Evolutionary conservation across 1,140 invertebrate genomes (phyloP).

Genomic region (Drosophila pseudoobscura): DNA sequence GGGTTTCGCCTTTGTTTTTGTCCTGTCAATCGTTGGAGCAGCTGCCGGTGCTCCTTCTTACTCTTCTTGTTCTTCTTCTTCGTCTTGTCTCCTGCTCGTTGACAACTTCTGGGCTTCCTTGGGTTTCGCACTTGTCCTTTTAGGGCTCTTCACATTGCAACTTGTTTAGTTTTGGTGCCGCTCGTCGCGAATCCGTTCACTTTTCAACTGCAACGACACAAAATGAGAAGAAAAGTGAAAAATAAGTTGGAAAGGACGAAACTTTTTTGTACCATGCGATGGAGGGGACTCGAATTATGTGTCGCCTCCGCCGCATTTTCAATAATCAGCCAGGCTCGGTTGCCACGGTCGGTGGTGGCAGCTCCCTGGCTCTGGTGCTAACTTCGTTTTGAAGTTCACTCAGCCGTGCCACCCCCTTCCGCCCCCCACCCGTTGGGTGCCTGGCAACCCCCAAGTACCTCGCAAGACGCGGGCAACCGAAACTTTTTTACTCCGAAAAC

Average conservation of each 20-base stretch:
- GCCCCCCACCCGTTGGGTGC: not conserved
- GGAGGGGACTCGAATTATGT: constrained; percentile 61
- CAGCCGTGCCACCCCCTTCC: constrained; percentile 40
- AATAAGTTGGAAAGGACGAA: constrained; percentile 42
- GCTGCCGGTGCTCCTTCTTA: constrained; percentile 27
- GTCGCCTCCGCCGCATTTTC: constrained; percentile 69
- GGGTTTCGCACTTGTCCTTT: constrained; percentile 62
- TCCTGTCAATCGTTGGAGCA: constrained; percentile 72
- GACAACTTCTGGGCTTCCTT: constrained; percentile 46
- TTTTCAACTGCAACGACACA: constrained; percentile 55
- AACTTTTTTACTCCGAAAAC: constrained; percentile 57
- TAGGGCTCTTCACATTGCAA: constrained; percentile 77
- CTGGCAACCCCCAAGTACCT: constrained; percentile 20
- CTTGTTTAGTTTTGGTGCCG: constrained; percentile 66
- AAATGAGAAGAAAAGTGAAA: constrained; percentile 54
- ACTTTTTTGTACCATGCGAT: constrained; percentile 2
- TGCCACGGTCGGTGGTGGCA: constrained; percentile 21
- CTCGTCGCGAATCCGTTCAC: constrained; percentile 38
- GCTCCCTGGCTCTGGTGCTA: constrained; percentile 34
- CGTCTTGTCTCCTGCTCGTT: constrained; percentile 14
- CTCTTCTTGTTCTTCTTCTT: constrained; percentile 1
- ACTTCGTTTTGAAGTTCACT: constrained; percentile 73
- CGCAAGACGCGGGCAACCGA: constrained; percentile 39
- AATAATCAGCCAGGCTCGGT: constrained; percentile 69
- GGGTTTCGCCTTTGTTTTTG: constrained; percentile 61